A percentile compares a stretch with the other conserved stretches of the same genome.
phyloP scores from a whole-genome alignment of 2,888 invertebrate genomes.

The Cantharis rustica region DNA sequence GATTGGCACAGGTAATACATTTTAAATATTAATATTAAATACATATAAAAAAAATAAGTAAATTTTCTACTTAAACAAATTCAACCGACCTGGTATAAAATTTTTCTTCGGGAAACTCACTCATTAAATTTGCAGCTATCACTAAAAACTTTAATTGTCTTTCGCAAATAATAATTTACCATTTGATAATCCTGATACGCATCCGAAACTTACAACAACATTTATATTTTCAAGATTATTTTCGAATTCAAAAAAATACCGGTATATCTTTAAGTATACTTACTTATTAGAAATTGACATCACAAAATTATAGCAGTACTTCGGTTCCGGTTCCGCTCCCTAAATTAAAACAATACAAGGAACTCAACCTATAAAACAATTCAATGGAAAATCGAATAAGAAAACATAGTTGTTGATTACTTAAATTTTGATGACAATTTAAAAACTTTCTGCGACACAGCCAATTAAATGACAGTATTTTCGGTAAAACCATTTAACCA shows the following conservation, averaged over 20 bases:
- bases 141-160: background rate
- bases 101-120: background rate
- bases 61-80: background rate
- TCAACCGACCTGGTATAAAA: background rate
- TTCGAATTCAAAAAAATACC: background rate
- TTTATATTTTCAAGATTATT: background rate
- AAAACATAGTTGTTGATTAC: background rate
- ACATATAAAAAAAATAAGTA: background rate
- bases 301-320: background rate
- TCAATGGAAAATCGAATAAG: slow-evolving; percentile 30
- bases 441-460: background rate
- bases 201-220: background rate
- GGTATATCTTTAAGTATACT: background rate
- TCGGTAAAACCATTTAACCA: background rate
- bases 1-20: background rate
- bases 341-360: slow-evolving; percentile 33
- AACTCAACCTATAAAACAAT: slow-evolving; percentile 32
- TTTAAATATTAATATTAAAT: background rate
- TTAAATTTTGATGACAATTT: background rate
- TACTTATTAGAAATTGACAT: background rate
- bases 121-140: background rate
- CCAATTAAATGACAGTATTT: background rate
- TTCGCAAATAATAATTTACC: background rate
- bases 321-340: slow-evolving; percentile 26
- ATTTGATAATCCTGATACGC: background rate